These are phyloP conservation scores for Xiphophorus maculatus DNA, from an alignment of 2,113 vertebrate genomes.

Conservation along the genomic window DNA sequence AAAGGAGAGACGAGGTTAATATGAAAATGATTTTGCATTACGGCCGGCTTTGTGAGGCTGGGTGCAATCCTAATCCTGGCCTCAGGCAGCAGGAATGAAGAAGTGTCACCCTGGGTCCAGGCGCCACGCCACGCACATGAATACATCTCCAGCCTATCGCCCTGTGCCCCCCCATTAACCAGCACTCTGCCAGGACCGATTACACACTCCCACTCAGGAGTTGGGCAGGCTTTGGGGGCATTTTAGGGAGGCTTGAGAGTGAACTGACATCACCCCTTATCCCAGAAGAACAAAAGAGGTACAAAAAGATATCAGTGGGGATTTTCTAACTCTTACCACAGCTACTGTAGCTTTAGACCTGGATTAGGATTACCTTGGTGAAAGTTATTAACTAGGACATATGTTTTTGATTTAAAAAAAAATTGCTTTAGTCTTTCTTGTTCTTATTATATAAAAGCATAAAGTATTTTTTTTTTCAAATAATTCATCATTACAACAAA, in stretches of 20 bases:
- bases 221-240: conserved; percentile 72
- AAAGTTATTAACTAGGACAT: not conserved
- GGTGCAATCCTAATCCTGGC: conserved; percentile 91
- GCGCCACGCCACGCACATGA: conserved; percentile 79
- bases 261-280: conserved; percentile 70
- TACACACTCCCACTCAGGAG: conserved; percentile 80
- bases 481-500: not conserved
- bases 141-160: conserved; percentile 77
- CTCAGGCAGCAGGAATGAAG: conserved; percentile 87
- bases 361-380: not conserved
- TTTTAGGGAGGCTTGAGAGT: conserved; percentile 70
- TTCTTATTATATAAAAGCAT: not conserved
- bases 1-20: conserved; percentile 90
- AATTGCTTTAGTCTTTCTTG: not conserved
- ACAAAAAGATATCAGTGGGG: conserved; percentile 57
- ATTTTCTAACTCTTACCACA: conserved; percentile 56
- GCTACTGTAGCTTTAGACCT: conserved; percentile 28
- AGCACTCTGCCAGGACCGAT: conserved; percentile 81
- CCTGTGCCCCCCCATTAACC: conserved; percentile 80
- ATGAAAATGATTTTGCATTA: conserved; percentile 96
- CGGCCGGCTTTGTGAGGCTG: conserved; percentile 82
- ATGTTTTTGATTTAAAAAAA: not conserved
- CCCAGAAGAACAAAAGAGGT: conserved; percentile 77
- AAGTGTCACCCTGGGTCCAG: conserved; percentile 82
- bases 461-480: conserved; percentile 8